These are phyloP conservation scores for Aythya baeri DNA, from an alignment of 2,113 vertebrate genomes.

Conservation along the genomic window DNA sequence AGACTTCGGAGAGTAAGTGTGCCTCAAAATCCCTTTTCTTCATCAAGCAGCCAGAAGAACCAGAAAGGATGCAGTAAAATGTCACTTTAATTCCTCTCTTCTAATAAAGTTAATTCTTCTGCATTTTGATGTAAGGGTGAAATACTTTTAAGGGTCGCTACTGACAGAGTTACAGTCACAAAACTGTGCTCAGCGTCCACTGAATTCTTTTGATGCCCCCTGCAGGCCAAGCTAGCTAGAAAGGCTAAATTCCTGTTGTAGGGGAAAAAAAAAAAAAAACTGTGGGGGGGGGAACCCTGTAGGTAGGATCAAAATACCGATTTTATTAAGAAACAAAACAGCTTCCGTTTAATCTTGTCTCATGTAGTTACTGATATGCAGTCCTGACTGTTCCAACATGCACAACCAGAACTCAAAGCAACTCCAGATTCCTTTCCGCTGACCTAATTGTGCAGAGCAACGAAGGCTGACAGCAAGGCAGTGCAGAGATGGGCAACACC, in stretches of 20 bases:
- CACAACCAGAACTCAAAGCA: background rate
- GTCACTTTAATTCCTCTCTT: background rate
- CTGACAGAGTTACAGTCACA: background rate
- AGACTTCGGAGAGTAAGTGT: background rate
- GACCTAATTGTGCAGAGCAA: background rate
- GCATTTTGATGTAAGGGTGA: background rate
- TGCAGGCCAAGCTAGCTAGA: slow-evolving; percentile 52
- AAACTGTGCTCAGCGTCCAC: background rate
- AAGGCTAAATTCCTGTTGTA: background rate
- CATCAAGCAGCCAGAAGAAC: background rate
- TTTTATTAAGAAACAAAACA: background rate
- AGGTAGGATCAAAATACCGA: background rate
- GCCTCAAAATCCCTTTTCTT: background rate
- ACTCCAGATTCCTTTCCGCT: background rate
- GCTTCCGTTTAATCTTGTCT: background rate
- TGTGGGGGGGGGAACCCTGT: background rate
- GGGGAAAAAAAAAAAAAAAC: background rate
- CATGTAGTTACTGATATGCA: background rate
- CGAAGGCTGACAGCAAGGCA: rapidly evolving
- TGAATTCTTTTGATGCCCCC: slow-evolving; percentile 71
- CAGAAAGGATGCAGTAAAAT: background rate
- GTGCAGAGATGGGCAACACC: background rate
- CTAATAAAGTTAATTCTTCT: background rate
- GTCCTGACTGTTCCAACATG: background rate
- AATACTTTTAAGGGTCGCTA: background rate